Conservation (phyloP, 2,113 vertebrate species). For the Lophius piscatorius region DNA sequence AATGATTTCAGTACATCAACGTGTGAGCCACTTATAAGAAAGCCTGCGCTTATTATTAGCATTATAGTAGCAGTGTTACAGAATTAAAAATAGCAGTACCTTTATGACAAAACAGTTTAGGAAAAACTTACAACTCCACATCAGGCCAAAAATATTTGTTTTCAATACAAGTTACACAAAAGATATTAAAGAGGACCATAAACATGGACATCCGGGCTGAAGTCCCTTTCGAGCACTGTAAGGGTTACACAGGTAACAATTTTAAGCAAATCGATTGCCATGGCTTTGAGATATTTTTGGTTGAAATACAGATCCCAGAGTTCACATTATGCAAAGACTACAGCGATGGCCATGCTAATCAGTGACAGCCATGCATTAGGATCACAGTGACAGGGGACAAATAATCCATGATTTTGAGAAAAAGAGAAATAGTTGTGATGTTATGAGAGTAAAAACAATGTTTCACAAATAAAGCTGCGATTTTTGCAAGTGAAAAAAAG, state of each 20-base stretch:
- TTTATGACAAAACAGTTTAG: slow-evolving; percentile 61
- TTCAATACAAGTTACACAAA: slow-evolving; percentile 43
- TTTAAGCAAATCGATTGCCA: slow-evolving; percentile 16
- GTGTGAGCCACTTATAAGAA: slow-evolving; percentile 27
- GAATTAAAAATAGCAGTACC: slow-evolving; percentile 56
- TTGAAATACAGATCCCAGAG: slow-evolving; percentile 62
- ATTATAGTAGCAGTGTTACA: slow-evolving; percentile 40
- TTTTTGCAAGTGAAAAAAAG: not conserved
- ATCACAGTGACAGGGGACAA: not conserved
- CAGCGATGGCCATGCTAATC: slow-evolving; percentile 20
- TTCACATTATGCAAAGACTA: slow-evolving; percentile 30
- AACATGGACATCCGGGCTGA: too few relatives aligned
- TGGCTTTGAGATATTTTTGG: slow-evolving; percentile 64
- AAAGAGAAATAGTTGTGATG: too few relatives aligned
- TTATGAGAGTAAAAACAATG: not conserved
- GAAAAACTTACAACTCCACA: slow-evolving; percentile 56
- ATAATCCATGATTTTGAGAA: not conserved
- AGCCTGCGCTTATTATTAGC: slow-evolving; percentile 34
- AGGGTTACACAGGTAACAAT: slow-evolving; percentile 5
- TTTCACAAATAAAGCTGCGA: too few relatives aligned
- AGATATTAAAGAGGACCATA: slow-evolving; percentile 31
- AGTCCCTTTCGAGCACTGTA: slow-evolving; percentile 50
- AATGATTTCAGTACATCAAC: slow-evolving; percentile 36
- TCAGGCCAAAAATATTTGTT: slow-evolving; percentile 66
- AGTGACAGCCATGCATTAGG: not conserved